Percentiles rank a stretch among this genome's conserved stretches.
These are phyloP conservation scores for Epistrophella euchroma DNA, from an alignment of 2,888 invertebrate species.

Conservation along the genomic window DNA sequence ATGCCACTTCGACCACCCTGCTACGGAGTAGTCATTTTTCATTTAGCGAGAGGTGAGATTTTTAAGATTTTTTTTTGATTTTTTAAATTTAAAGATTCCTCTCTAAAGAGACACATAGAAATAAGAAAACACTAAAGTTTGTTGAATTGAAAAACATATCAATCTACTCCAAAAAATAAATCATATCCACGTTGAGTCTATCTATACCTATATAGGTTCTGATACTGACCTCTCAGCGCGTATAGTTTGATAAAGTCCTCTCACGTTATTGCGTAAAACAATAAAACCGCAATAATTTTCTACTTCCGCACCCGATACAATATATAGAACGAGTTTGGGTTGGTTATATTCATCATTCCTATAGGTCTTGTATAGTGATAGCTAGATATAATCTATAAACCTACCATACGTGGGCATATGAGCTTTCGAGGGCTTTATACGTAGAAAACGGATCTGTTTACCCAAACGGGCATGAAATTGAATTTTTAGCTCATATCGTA, in stretches of 20 bases:
- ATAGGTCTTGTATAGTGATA: not conserved
- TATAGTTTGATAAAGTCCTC: constrained; percentile 36
- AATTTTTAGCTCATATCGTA: constrained; percentile 77
- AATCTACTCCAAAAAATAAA: too few relatives aligned
- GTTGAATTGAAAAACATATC: too few relatives aligned
- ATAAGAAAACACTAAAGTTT: too few relatives aligned
- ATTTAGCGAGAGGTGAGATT: too few relatives aligned
- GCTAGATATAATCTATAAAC: not conserved
- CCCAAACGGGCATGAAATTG: constrained; percentile 81
- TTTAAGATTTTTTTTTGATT: too few relatives aligned
- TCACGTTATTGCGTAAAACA: constrained; percentile 65
- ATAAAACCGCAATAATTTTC: constrained; percentile 72
- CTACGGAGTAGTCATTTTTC: too few relatives aligned
- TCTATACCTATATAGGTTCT: not conserved
- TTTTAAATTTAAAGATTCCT: too few relatives aligned
- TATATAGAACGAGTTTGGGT: not conserved
- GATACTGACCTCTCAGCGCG: constrained; percentile 31
- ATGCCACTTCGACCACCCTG: too few relatives aligned
- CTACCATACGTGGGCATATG: constrained; percentile 33
- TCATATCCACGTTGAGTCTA: too few relatives aligned
- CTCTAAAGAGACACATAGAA: too few relatives aligned
- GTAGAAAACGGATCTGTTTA: constrained; percentile 68
- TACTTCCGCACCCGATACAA: constrained; percentile 54
- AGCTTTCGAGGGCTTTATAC: constrained; percentile 53
- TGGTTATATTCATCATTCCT: not conserved